Conservation (phyloP, 2,113 vertebrate genomes). For the Choloepus hoffmanni region DNA sequence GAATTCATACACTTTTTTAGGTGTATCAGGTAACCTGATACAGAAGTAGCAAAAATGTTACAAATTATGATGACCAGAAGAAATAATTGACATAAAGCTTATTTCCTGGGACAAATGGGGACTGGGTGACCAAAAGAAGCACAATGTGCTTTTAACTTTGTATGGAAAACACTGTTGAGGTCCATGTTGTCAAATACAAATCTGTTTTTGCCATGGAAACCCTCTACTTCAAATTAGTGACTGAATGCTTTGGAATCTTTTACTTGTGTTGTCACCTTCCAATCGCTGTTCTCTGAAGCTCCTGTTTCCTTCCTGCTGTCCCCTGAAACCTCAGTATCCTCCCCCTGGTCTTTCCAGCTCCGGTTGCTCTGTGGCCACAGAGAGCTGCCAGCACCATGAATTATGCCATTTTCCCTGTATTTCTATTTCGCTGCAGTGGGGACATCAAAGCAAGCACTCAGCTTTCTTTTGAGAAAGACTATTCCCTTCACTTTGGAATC, state of each 20-base stretch:
- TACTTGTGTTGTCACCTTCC: constrained; percentile 70
- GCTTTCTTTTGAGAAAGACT: constrained; percentile 94
- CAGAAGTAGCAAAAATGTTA: neutral
- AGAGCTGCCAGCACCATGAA: constrained; percentile 93
- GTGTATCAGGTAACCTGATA: neutral
- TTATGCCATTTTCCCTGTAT: constrained; percentile 93
- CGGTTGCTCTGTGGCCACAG: constrained; percentile 91
- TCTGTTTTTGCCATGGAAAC: neutral
- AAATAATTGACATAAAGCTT: constrained; percentile 41
- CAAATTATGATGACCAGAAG: neutral
- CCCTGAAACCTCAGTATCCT: constrained; percentile 69
- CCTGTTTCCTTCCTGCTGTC: constrained; percentile 78
- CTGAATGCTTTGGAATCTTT: constrained; percentile 81
- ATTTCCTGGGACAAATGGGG: neutral
- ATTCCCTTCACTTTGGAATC: constrained; percentile 92
- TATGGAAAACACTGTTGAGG: neutral
- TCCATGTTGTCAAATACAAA: constrained; percentile 30
- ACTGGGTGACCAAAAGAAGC: constrained; percentile 22
- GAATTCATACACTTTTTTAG: neutral
- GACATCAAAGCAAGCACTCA: constrained; percentile 96
- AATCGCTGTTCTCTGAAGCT: constrained; percentile 68
- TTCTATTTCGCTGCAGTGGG: constrained; percentile 88
- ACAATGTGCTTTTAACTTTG: constrained; percentile 38
- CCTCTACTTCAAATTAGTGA: constrained; percentile 77
- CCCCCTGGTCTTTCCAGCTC: constrained; percentile 91